Conservation (phyloP, 2,888 invertebrate species). For the Pheosia gnoma region DNA sequence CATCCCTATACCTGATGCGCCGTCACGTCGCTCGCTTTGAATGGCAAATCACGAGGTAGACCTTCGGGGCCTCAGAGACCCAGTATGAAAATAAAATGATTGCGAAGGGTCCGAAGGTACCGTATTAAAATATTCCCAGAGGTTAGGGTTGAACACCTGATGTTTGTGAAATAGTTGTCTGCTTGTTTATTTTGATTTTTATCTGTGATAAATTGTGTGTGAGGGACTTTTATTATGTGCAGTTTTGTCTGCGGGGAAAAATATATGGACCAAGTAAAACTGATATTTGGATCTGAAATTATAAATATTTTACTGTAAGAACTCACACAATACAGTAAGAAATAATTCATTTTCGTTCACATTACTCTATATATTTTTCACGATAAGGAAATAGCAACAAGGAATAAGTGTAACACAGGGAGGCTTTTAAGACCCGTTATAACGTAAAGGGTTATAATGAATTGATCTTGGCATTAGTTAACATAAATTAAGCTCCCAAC, state of each 20-base stretch:
- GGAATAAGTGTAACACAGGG: too few species aligned
- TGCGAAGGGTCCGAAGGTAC: slow-evolving; percentile 70
- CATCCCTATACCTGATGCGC: slow-evolving; percentile 69
- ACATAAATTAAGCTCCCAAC: slow-evolving; percentile 73
- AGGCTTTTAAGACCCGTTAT: neutral
- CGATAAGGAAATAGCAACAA: too few species aligned
- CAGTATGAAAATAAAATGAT: slow-evolving; percentile 82
- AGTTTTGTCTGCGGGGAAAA: slow-evolving; percentile 22
- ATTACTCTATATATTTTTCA: too few species aligned
- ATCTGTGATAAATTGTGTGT: slow-evolving; percentile 59
- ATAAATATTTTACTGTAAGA: neutral
- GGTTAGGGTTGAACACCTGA: slow-evolving; percentile 71
- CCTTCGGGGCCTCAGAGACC: slow-evolving; percentile 77
- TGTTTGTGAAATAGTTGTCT: slow-evolving; percentile 67
- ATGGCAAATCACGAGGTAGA: slow-evolving; percentile 82
- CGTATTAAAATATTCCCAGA: slow-evolving; percentile 80
- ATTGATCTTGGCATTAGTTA: slow-evolving; percentile 69
- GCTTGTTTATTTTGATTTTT: slow-evolving; percentile 66
- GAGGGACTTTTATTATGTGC: slow-evolving; percentile 37
- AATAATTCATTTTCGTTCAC: too few species aligned
- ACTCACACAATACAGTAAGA: too few species aligned
- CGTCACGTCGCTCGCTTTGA: slow-evolving; percentile 75
- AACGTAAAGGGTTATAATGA: slow-evolving; percentile 38
- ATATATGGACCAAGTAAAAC: slow-evolving; percentile 20
- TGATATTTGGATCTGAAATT: neutral